Base-by-base conservation (phyloP, 2,797 vertebrate genomes). In the Cetoscarus ocellatus region DNA sequence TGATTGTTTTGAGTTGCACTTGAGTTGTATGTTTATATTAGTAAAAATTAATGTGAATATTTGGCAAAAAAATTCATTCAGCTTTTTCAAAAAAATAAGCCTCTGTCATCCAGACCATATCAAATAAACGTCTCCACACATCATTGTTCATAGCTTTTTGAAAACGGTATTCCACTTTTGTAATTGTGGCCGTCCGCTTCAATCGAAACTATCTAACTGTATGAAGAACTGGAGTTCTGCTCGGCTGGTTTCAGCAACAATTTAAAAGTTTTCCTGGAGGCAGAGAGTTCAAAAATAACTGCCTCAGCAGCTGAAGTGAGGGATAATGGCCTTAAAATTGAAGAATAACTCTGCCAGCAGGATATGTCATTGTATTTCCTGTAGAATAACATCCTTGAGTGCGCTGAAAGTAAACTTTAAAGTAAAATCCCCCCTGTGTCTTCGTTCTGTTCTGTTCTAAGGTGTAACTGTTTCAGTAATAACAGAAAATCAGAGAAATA, bases 401-500 rank as follows among this genome's bases (percentile, higher is more conserved):
- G 19, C 0, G 19, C 6, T 2, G 13, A 56, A 59, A 52, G 40
- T 15, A 55, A 76, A 67, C 72, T 58, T 34, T 60, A n/a, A 74
- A 75, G 61, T 50, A 35, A 27, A 56, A 59, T 27, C 36, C 67
- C 12, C 42, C 36, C 50, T 8, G 40, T 50, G 58, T 50, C 47
- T 48, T n/a, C 13, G 57, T 13, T 52, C 48, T 47, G 17, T 43
- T 15, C 56, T 27, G 63, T 69, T 36, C 61, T 49, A 1, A 51
- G 39, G 42, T 68, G 65, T 73, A 62, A 75, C 77, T 78, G 60
- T 27, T 11, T 75, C 53, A 70, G 67, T 73, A 76, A 75, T 73
- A 58, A 44, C 36, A 65, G 38, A 10, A 64, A 47, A 64, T 44
- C 40, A 65, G 43, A 17, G 59, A 45, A 61, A 8, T 15, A 9